Conservation (phyloP, 2,888 invertebrate species). For the Stratiomys singularior region DNA sequence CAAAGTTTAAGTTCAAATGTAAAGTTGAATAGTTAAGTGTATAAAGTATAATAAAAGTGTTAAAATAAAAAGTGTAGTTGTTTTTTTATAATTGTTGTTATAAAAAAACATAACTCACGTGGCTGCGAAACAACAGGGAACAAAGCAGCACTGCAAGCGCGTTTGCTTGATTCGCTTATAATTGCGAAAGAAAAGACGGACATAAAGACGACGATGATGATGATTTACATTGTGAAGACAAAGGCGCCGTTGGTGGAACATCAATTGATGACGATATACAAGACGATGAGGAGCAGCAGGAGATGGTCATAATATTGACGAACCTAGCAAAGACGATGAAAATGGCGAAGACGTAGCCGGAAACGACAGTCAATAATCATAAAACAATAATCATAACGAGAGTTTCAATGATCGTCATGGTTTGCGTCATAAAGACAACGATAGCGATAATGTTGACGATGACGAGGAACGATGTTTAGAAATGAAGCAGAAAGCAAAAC, state of each 20-base stretch:
- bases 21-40: too few relatives aligned
- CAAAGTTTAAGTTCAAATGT: too few relatives aligned
- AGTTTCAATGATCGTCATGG: not conserved
- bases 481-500: not conserved
- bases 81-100: too few relatives aligned
- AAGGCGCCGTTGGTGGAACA: not conserved
- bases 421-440: not conserved
- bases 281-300: not conserved
- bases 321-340: not conserved
- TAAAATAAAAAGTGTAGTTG: too few relatives aligned
- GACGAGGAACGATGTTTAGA: slow-evolving; percentile 7
- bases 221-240: not conserved
- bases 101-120: too few relatives aligned
- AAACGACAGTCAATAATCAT: not conserved
- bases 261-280: not conserved
- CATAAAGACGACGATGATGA: not conserved
- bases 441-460: not conserved
- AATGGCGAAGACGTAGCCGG: not conserved
- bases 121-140: not conserved
- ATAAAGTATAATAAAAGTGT: too few relatives aligned
- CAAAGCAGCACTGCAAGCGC: slow-evolving; percentile 30
- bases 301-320: not conserved
- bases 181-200: not conserved
- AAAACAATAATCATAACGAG: not conserved
- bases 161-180: slow-evolving; percentile 12